A percentile compares a stretch with the other conserved stretches of the same genome.
These are phyloP conservation scores for Onychostruthus taczanowskii DNA, from an alignment of 2,113 vertebrate species.

Conservation along the genomic window DNA sequence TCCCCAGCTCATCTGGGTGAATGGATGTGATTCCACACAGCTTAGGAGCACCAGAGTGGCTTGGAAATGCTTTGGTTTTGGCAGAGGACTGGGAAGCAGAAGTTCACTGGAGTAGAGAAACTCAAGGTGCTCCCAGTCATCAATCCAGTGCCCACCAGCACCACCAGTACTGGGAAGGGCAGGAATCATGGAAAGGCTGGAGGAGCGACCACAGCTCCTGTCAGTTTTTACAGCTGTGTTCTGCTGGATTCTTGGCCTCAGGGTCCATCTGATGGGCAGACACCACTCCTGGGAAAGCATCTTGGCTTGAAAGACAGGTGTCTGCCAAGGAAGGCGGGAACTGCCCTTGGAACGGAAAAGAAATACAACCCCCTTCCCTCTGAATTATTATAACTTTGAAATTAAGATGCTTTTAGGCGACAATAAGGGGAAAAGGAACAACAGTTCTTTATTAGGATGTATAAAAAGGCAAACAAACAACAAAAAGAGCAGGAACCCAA, in stretches of 20 bases:
- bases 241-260: neutral
- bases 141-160: neutral
- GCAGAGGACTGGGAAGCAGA: neutral
- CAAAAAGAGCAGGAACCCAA: neutral
- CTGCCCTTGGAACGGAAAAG: neutral
- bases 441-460: rapidly evolving
- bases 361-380: rapidly evolving
- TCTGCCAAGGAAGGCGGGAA: neutral
- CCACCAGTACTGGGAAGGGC: neutral
- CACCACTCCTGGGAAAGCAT: neutral
- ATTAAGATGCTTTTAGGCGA: rapidly evolving
- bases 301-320: too few relatives aligned
- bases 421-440: neutral
- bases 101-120: neutral
- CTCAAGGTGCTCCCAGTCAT: neutral
- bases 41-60: rapidly evolving
- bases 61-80: neutral
- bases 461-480: neutral
- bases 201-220: rapidly evolving
- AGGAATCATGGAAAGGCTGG: neutral
- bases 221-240: rapidly evolving
- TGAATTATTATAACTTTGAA: neutral
- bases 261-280: rapidly evolving
- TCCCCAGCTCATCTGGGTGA: neutral
- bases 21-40: rapidly evolving